Conservation (phyloP, 1,140 invertebrate species). For the Stenopsyche tienmushanensis region DNA sequence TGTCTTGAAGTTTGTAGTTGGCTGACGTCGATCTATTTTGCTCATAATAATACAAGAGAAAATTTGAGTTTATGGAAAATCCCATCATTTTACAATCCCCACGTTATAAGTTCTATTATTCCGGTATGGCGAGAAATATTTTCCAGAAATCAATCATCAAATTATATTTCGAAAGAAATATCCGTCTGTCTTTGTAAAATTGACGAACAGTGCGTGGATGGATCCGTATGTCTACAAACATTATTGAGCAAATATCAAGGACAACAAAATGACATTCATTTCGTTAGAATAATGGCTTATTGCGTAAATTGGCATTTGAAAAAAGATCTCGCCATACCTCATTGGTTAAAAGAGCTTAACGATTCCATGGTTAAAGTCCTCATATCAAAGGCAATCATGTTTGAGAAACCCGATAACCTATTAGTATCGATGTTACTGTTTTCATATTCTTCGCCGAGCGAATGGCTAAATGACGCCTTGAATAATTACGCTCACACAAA, state of each 20-base stretch:
- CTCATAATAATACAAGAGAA: conserved; percentile 35
- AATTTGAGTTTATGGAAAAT: conserved; percentile 34
- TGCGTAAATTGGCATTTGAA: conserved; percentile 10
- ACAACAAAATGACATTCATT: conserved; percentile 41
- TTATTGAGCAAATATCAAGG: conserved; percentile 23
- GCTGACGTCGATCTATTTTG: conserved; percentile 32
- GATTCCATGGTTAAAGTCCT: conserved; percentile 28
- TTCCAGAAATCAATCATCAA: conserved; percentile 8
- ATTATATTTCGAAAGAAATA: conserved; percentile 13
- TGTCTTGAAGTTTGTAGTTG: conserved; percentile 35
- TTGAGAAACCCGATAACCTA: conserved; percentile 34
- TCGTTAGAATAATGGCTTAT: conserved; percentile 30
- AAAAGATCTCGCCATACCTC: conserved; percentile 6
- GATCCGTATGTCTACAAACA: conserved; percentile 26
- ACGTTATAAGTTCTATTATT: conserved; percentile 33
- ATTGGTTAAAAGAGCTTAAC: conserved; percentile 28
- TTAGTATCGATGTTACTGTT: conserved; percentile 36
- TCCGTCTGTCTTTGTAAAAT: conserved; percentile 30
- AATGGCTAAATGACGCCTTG: conserved; percentile 33
- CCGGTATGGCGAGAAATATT: conserved; percentile 36
- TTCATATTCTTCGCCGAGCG: conserved; percentile 19
- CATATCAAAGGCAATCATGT: conserved; percentile 29
- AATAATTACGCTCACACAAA: conserved; percentile 9
- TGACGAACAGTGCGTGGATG: conserved; percentile 24
- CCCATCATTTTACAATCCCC: conserved; percentile 35